Conservation (phyloP, 2,113 vertebrate genomes). For the Deroptyus accipitrinus region DNA sequence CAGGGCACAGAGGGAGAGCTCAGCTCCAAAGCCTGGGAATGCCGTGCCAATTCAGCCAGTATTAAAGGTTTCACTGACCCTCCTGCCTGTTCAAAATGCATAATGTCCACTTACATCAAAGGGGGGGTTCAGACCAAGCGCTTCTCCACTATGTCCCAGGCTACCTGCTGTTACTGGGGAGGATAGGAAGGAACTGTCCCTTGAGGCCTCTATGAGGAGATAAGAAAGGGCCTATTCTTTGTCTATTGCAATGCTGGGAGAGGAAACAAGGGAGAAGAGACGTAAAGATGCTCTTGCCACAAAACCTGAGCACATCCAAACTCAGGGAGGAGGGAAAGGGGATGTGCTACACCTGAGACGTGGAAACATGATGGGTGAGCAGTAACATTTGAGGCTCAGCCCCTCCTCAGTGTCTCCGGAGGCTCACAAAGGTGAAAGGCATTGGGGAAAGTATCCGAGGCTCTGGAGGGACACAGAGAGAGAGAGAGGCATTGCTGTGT, state of each 20-base stretch:
- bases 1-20: slow-evolving; percentile 56
- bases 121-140: neutral
- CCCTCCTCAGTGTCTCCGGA: neutral
- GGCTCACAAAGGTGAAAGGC: neutral
- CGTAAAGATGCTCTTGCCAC: neutral
- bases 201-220: slow-evolving; percentile 13
- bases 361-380: neutral
- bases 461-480: neutral
- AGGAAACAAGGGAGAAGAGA: neutral
- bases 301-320: neutral
- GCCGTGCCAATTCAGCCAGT: slow-evolving; percentile 59
- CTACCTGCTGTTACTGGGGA: neutral
- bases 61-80: slow-evolving; percentile 37
- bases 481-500: neutral
- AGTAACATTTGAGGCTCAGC: neutral
- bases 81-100: slow-evolving; percentile 26
- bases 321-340: neutral
- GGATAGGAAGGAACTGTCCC: slow-evolving; percentile 1
- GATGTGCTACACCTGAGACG: neutral
- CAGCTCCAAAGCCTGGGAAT: slow-evolving; percentile 45
- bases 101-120: slow-evolving; percentile 47
- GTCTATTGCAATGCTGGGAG: neutral
- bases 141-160: neutral
- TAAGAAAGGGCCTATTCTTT: neutral
- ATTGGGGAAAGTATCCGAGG: neutral